These are phyloP conservation scores for Invenusta paracnida DNA, from an alignment of 2,888 invertebrate species.

Conservation along the genomic window DNA sequence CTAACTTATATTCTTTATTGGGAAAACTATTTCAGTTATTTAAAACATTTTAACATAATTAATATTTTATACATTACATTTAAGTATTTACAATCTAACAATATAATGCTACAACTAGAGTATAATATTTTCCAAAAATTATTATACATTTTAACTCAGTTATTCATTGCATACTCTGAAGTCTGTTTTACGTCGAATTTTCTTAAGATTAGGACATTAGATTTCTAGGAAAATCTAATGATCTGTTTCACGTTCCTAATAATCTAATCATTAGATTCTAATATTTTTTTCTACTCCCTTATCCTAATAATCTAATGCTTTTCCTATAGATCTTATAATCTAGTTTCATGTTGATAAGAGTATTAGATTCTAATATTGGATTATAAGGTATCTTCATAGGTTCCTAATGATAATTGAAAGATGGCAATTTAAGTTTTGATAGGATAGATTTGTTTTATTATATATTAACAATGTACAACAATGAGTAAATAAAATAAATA, in stretches of 20 bases:
- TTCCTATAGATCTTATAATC: not conserved
- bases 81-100: too few relatives aligned
- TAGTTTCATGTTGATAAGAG: not conserved
- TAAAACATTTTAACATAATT: too few relatives aligned
- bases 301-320: not conserved
- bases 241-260: not conserved
- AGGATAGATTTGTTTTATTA: not conserved
- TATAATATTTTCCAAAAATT: too few relatives aligned
- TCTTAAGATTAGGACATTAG: not conserved
- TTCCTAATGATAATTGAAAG: not conserved
- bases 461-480: not conserved
- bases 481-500: too few relatives aligned
- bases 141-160: too few relatives aligned
- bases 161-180: too few relatives aligned
- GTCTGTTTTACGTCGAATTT: not conserved
- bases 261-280: not conserved
- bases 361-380: not conserved
- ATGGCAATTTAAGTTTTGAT: not conserved
- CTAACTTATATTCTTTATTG: too few relatives aligned
- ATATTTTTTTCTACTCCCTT: not conserved
- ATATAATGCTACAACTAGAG: too few relatives aligned
- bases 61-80: too few relatives aligned
- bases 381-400: not conserved
- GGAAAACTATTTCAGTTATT: too few relatives aligned
- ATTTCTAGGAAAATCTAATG: not conserved